Percentiles rank a stretch among this genome's conserved stretches.
Conservation (phyloP, 1,140 invertebrate genomes). For the Lordiphosa stackelbergi region DNA sequence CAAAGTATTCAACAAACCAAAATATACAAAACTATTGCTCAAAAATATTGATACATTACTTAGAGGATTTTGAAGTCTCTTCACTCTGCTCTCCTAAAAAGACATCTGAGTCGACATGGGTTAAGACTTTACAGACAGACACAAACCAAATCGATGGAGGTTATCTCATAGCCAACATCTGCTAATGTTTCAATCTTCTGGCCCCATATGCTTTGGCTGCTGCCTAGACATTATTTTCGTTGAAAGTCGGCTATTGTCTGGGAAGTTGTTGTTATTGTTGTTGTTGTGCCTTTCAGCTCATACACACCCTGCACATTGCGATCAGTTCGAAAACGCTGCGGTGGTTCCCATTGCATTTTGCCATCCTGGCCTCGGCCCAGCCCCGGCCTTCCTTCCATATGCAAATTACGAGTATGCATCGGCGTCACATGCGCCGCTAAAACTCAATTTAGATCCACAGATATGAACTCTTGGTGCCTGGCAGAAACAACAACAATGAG, state of each 20-base stretch:
- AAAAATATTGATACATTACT: no score
- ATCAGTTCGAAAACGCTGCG: constrained; percentile 41
- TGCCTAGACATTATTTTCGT: constrained; percentile 40
- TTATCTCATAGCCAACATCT: constrained; percentile 59
- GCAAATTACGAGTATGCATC: constrained; percentile 64
- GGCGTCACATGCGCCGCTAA: constrained; percentile 71
- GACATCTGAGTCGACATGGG: constrained; percentile 1
- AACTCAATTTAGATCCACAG: constrained; percentile 73
- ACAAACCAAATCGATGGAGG: constrained; percentile 16
- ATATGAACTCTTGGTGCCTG: constrained; percentile 35
- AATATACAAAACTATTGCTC: no score
- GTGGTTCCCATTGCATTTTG: constrained; percentile 50
- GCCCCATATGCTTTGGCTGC: constrained; percentile 45
- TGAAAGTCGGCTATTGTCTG: constrained; percentile 65
- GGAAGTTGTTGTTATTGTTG: not conserved
- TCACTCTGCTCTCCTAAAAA: not conserved
- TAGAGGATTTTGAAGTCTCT: no score
- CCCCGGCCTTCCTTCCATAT: constrained; percentile 55
- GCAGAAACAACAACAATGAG: constrained; percentile 28
- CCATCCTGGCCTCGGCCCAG: not conserved
- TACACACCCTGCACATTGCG: constrained; percentile 53
- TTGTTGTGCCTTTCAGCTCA: constrained; percentile 42
- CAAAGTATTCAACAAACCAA: no score
- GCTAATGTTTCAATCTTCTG: constrained; percentile 76
- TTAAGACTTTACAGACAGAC: constrained; percentile 8